Evolutionary conservation across 2,888 invertebrate genomes (phyloP).

Genomic region (Cheiracanthium punctorium): DNA sequence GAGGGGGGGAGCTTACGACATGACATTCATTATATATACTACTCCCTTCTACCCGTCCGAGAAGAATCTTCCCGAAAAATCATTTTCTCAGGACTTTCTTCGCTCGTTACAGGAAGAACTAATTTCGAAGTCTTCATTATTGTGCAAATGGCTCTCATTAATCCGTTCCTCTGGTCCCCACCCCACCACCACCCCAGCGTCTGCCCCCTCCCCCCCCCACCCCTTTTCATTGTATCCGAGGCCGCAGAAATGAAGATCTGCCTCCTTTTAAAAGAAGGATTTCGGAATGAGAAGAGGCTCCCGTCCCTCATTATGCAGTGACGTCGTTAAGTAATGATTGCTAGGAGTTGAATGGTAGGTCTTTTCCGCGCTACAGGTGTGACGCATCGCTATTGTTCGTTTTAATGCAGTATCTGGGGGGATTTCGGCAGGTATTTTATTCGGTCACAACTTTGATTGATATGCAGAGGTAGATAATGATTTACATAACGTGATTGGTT

Average conservation of each 20-base stretch:
- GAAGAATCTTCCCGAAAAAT: constrained; percentile 32
- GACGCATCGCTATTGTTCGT: not conserved
- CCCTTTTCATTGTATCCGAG: not conserved
- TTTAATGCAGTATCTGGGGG: not conserved
- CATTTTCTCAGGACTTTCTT: constrained; percentile 43
- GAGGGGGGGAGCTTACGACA: not conserved
- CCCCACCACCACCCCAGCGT: too few species aligned
- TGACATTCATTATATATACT: constrained; percentile 3
- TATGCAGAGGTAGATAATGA: not conserved
- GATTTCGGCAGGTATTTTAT: not conserved
- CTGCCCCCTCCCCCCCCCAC: too few species aligned
- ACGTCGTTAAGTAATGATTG: constrained; percentile 45
- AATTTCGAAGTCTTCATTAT: constrained; percentile 67
- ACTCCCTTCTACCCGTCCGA: not conserved
- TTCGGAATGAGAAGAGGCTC: not conserved
- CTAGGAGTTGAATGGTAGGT: constrained; percentile 31
- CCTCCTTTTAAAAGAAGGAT: constrained; percentile 12
- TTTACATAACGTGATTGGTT: constrained; percentile 1
- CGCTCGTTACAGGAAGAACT: constrained; percentile 42
- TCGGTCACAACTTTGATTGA: not conserved
- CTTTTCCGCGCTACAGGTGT: constrained; percentile 53
- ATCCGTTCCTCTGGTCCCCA: constrained; percentile 13
- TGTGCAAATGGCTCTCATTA: constrained; percentile 67
- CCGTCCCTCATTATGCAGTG: not conserved
- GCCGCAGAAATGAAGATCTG: not conserved